These are phyloP conservation scores for Exephanes ischioxanthus DNA, from an alignment of 2,888 invertebrate genomes.

Conservation along the genomic window DNA sequence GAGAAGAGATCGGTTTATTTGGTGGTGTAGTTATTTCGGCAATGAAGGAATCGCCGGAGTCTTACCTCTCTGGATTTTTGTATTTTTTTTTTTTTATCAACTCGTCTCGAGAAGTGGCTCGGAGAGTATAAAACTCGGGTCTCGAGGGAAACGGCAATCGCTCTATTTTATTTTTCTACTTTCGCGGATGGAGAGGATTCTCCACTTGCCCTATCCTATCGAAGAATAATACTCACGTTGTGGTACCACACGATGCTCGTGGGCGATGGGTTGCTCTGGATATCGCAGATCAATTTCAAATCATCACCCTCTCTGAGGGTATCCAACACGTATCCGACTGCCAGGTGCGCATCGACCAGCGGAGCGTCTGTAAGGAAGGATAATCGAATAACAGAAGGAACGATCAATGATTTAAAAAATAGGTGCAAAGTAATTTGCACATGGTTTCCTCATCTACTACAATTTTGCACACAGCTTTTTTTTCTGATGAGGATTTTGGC, in stretches of 20 bases:
- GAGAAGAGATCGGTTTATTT: background rate
- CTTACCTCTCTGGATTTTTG: background rate
- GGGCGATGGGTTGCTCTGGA: slow-evolving; percentile 91
- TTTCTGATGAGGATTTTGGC: too few relatives aligned
- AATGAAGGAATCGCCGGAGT: background rate
- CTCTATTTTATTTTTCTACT: slow-evolving; percentile 8
- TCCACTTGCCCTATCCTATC: slow-evolving; percentile 12
- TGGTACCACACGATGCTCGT: slow-evolving; percentile 92
- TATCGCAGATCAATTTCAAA: slow-evolving; percentile 91
- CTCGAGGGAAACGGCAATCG: background rate
- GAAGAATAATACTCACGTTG: slow-evolving; percentile 88
- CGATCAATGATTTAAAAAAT: background rate
- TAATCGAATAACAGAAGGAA: slow-evolving; percentile 69
- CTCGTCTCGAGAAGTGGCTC: background rate
- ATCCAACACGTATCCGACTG: slow-evolving; percentile 88
- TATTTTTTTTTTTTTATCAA: background rate
- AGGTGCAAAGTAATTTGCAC: background rate
- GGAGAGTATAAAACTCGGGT: background rate
- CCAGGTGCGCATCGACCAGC: slow-evolving; percentile 89
- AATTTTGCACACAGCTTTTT: too few relatives aligned
- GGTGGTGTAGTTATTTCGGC: background rate
- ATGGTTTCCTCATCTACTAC: too few relatives aligned
- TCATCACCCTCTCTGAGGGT: slow-evolving; percentile 91
- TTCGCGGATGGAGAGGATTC: background rate
- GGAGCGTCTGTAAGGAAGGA: slow-evolving; percentile 90